Evolutionary conservation across 2,888 invertebrate species (phyloP), one percentile per base, ranked within the genome.

Genomic region (Exocentrus adspersus): DNA sequence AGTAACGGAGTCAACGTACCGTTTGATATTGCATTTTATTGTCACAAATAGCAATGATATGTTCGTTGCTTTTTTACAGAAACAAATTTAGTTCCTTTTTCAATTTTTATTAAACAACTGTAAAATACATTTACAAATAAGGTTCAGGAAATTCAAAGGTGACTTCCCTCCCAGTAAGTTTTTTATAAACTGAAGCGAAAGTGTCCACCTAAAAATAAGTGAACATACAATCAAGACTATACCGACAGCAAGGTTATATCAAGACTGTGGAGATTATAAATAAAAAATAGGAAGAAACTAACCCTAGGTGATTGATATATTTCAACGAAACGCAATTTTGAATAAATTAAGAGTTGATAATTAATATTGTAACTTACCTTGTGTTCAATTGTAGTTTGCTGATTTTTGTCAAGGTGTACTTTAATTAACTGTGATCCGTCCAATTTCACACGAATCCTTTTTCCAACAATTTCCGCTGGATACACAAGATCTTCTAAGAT

Each of bases 61-160:
- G 20, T 41, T 3, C 28, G 20, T 32, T 10, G 20, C 21, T 9
- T 17, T 14, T 14, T 14, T 50, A 50, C 10, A 16, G 20, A 52
- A 32, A 51, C 20, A 52, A 60, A 54, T 10, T 6, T 7, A 28
- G 7, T 51, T 48, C 21, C 65, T 61, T 62, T 65, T 61, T 67
- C 68, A 68, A 71, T 76, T 72, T 76, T 72, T 67, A 72, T 73
- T 79, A 73, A 84, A 72, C 43, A 28, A 43, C 70, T 73, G 68
- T 65, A 82, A 37, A 37, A 64, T 71, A 69, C 75, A 77, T 71
- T 92, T 91, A 94, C 91, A 95, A 92, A 88, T 93, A 95, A 78
- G 96, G 94, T 87, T 99, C 98, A 70, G 98, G 98, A 87, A 99
- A 99, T 88, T 99, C 98, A 84, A 99, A 99, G 75, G 92, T 94